A percentile compares a stretch with the other conserved stretches of the same genome.
Conservation (phyloP, 2,888 invertebrate species). For the Chrysopilus asiliformis region DNA sequence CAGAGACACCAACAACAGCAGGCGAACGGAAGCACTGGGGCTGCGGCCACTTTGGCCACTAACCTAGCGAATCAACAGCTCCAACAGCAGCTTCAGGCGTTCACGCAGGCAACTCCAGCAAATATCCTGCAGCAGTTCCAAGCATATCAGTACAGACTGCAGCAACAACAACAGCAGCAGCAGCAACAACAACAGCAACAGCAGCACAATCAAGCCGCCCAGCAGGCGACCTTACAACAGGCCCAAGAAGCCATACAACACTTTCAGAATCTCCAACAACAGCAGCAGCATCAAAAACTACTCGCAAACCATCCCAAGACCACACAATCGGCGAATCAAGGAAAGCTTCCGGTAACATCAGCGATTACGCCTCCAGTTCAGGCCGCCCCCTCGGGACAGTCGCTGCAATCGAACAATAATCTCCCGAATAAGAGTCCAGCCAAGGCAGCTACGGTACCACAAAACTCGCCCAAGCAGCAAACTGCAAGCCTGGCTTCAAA, state of each 20-base stretch:
- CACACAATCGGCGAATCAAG: constrained; percentile 4
- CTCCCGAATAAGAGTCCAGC: constrained; percentile 10
- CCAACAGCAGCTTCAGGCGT: constrained; percentile 24
- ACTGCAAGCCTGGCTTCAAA: constrained; percentile 1
- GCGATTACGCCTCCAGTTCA: constrained; percentile 10
- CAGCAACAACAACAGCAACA: constrained; percentile 17
- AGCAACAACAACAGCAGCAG: constrained; percentile 38
- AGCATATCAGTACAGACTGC: constrained; percentile 29
- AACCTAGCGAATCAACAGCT: constrained; percentile 21
- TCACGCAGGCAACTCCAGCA: constrained; percentile 17
- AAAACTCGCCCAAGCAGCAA: no score
- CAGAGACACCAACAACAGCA: constrained; percentile 24
- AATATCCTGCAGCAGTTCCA: constrained; percentile 26
- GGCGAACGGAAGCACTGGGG: constrained; percentile 22
- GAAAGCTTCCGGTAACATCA: constrained; percentile 3
- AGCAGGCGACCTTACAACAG: constrained; percentile 10
- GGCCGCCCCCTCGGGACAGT: constrained; percentile 19
- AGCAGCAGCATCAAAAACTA: constrained; percentile 24
- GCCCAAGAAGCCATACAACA: constrained; percentile 34
- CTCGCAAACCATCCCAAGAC: constrained; percentile 9
- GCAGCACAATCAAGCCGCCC: constrained; percentile 8
- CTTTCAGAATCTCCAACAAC: no score
- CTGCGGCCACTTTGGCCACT: constrained; percentile 17
- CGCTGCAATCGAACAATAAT: constrained; percentile 11
- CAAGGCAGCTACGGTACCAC: no score